Conservation (phyloP, 2,797 vertebrate species). For the Scyliorhinus canicula region DNA sequence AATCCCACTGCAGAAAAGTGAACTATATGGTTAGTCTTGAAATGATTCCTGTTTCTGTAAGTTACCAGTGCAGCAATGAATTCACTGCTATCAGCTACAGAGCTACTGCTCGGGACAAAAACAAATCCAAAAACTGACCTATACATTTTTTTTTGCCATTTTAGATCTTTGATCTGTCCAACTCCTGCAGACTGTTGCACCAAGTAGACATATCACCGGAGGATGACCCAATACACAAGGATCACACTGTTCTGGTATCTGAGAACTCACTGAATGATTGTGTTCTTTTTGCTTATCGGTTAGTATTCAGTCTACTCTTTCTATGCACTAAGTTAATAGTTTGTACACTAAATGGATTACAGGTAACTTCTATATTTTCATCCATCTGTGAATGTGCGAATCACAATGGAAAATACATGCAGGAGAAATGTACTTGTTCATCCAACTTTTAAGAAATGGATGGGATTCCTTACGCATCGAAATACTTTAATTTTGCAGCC, state of each 20-base stretch:
- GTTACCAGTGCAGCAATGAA: not conserved
- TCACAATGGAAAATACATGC: not conserved
- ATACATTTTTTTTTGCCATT: not conserved
- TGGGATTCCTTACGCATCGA: not conserved
- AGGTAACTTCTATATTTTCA: not conserved
- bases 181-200: constrained; percentile 53
- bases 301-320: constrained; percentile 30
- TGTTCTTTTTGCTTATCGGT: constrained; percentile 58
- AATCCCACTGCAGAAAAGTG: not conserved
- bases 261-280: constrained; percentile 53
- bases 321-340: not conserved
- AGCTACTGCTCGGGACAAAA: not conserved
- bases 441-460: not conserved
- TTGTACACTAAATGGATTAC: constrained; percentile 40
- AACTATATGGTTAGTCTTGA: not conserved
- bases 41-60: not conserved
- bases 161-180: constrained; percentile 57
- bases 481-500: not conserved
- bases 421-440: not conserved
- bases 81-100: not conserved
- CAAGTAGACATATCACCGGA: constrained; percentile 51
- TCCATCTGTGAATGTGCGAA: not conserved
- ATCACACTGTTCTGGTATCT: constrained; percentile 54
- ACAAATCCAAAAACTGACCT: not conserved
- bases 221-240: constrained; percentile 49